phyloP scores from a whole-genome alignment of 2,113 vertebrate species.

The Psophia crepitans region DNA sequence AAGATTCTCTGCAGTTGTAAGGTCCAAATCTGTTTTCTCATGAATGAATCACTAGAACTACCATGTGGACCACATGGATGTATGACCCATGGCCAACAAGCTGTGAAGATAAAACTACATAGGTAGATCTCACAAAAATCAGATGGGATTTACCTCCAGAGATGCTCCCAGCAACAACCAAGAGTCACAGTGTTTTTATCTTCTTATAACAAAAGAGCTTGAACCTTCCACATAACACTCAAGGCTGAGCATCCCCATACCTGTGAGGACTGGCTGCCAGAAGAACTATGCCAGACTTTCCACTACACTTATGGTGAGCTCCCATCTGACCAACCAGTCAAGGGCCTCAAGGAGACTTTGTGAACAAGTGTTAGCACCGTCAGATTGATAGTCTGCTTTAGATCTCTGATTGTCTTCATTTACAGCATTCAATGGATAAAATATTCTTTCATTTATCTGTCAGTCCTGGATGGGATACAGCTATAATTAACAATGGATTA shows the following conservation, averaged over 20 bases:
- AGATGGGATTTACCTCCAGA: background rate
- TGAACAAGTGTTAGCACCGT: background rate
- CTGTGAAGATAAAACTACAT: background rate
- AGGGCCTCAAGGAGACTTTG: background rate
- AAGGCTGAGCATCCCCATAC: background rate
- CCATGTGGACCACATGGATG: background rate
- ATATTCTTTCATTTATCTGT: background rate
- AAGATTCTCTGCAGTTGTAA: background rate
- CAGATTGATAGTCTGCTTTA: background rate
- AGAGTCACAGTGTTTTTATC: background rate
- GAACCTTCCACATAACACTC: background rate
- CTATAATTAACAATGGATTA: background rate
- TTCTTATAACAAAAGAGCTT: background rate
- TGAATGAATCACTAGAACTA: background rate
- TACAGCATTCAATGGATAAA: background rate
- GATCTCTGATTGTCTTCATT: background rate
- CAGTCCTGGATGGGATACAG: background rate
- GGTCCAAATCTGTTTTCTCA: background rate
- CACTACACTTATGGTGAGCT: background rate
- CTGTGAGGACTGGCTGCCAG: background rate
- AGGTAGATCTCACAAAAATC: background rate
- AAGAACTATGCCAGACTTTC: rapidly evolving
- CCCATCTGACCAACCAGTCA: background rate
- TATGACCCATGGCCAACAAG: background rate
- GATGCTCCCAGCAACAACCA: background rate